A percentile compares a stretch with the other conserved stretches of the same genome.
Conservation (phyloP, 1,140 invertebrate species). For the Centruroides sculpturatus region DNA sequence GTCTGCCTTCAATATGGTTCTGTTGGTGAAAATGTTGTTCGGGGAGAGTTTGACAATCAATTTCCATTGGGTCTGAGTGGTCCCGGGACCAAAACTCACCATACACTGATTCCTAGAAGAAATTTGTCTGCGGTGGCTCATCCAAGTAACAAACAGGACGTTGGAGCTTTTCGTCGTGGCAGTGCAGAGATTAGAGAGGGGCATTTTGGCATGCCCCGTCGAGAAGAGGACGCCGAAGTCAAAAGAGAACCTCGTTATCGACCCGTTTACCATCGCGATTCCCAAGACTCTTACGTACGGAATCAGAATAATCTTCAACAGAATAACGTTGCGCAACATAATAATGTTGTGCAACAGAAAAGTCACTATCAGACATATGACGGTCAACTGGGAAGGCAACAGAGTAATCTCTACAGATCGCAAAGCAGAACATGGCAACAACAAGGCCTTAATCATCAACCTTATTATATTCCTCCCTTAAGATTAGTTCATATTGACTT, state of each 20-base stretch:
- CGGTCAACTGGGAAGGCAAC: too few species aligned
- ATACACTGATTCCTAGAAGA: slow-evolving; percentile 10
- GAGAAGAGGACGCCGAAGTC: too few species aligned
- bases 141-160: neutral
- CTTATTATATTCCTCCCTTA: slow-evolving; percentile 12
- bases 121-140: slow-evolving; percentile 14
- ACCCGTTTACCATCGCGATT: too few species aligned
- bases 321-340: neutral
- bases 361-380: too few species aligned
- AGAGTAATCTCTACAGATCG: too few species aligned
- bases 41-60: neutral
- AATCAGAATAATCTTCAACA: neutral
- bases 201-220: too few species aligned
- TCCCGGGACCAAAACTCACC: slow-evolving; percentile 1
- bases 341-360: neutral
- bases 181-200: too few species aligned
- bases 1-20: slow-evolving; percentile 16
- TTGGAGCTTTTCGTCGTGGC: too few species aligned
- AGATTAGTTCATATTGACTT: slow-evolving; percentile 55
- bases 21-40: slow-evolving; percentile 4
- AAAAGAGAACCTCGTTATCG: too few species aligned
- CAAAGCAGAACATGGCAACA: too few species aligned
- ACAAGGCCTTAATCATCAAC: too few species aligned
- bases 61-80: slow-evolving; percentile 2
- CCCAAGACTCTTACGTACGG: neutral